A percentile compares a stretch with the other conserved stretches of the same genome.
phyloP scores from a whole-genome alignment of 1,140 invertebrate genomes.

The Theocolax elegans region DNA sequence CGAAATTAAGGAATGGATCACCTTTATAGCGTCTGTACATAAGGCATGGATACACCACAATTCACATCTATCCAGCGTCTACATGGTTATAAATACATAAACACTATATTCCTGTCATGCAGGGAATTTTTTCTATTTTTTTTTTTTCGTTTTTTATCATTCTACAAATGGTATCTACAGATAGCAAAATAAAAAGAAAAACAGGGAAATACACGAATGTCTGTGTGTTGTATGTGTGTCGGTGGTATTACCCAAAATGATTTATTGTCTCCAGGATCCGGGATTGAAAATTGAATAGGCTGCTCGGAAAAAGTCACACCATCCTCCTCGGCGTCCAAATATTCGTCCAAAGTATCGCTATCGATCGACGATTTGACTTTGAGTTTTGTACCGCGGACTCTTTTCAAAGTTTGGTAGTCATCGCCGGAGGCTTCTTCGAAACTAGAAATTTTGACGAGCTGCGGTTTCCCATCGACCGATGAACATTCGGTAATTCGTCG shows the following conservation, averaged over 20 bases:
- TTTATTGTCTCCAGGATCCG: constrained; percentile 57
- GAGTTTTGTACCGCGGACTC: not conserved
- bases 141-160: too few relatives aligned
- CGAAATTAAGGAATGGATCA: constrained; percentile 8
- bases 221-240: constrained; percentile 3
- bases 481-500: constrained; percentile 39
- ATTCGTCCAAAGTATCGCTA: constrained; percentile 58
- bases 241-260: constrained; percentile 64
- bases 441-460: constrained; percentile 50
- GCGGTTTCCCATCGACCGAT: constrained; percentile 40
- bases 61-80: not conserved
- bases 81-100: not conserved
- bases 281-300: constrained; percentile 57
- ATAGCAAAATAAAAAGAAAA: not conserved
- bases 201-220: not conserved
- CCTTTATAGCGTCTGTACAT: not conserved
- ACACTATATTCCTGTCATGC: constrained; percentile 1
- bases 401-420: constrained; percentile 50
- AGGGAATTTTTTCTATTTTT: constrained; percentile 4
- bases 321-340: constrained; percentile 59
- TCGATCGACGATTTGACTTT: constrained; percentile 44
- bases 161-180: not conserved
- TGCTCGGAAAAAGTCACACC: constrained; percentile 18
- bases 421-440: constrained; percentile 54
- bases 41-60: not conserved